Evolutionary conservation across 1,140 invertebrate species (phyloP).

Genomic region (Drosophila ercepeae): DNA sequence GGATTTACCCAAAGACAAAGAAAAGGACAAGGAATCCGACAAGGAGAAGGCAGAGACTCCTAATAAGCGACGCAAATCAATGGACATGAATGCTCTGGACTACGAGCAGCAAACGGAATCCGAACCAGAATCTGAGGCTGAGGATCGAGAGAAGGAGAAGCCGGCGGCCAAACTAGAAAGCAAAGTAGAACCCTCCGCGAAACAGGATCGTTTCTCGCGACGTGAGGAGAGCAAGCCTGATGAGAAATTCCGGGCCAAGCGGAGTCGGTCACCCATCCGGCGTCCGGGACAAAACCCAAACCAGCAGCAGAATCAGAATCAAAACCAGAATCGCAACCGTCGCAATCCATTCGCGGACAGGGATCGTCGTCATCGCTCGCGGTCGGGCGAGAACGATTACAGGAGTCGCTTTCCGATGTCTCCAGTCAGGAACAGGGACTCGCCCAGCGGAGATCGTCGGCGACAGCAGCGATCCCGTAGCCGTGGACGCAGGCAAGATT

Average conservation of each 20-base stretch:
- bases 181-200: slow-evolving; percentile 13
- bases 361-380: slow-evolving; percentile 67
- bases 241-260: slow-evolving; percentile 27
- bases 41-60: slow-evolving; percentile 45
- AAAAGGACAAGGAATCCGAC: slow-evolving; percentile 44
- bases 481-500: slow-evolving; percentile 55
- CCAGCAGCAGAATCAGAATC: slow-evolving; percentile 18
- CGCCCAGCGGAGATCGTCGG: slow-evolving; percentile 53
- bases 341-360: slow-evolving; percentile 74
- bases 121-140: slow-evolving; percentile 55
- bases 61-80: slow-evolving; percentile 60
- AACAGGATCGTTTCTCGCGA: slow-evolving; percentile 21
- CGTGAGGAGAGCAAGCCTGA: slow-evolving; percentile 38
- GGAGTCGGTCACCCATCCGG: slow-evolving; percentile 43
- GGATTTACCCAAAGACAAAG: slow-evolving; percentile 38
- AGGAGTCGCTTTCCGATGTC: slow-evolving; percentile 74
- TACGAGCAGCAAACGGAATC: slow-evolving; percentile 79
- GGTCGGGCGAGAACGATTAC: slow-evolving; percentile 63
- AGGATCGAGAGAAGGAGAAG: slow-evolving; percentile 24
- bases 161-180: slow-evolving; percentile 24
- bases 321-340: slow-evolving; percentile 54
- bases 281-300: slow-evolving; percentile 29
- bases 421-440: slow-evolving; percentile 53
- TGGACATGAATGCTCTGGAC: slow-evolving; percentile 81
- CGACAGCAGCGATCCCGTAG: slow-evolving; percentile 58